Evolutionary conservation across 1,140 invertebrate genomes (phyloP).

Genomic region (Temnothorax nylanderi): DNA sequence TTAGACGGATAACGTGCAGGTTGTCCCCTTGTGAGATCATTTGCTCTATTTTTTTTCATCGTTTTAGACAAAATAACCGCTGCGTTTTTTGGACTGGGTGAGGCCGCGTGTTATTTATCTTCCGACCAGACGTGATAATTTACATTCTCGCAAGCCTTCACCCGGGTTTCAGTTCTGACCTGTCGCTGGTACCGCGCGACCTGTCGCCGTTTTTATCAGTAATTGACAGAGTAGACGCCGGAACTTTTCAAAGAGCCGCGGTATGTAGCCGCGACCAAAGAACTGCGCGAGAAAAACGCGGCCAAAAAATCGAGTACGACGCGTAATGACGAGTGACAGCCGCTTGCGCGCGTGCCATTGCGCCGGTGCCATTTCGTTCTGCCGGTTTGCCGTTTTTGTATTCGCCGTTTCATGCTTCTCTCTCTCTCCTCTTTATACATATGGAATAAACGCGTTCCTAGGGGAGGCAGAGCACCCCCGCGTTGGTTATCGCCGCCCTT

Average conservation of each 20-base stretch:
- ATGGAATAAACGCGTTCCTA: slow-evolving; percentile 39
- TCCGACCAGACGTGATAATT: slow-evolving; percentile 74
- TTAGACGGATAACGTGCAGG: slow-evolving; percentile 12
- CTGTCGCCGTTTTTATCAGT: slow-evolving; percentile 77
- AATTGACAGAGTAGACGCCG: slow-evolving; percentile 75
- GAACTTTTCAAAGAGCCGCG: slow-evolving; percentile 63
- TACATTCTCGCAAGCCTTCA: slow-evolving; percentile 62
- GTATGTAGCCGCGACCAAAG: slow-evolving; percentile 39
- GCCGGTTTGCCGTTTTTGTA: background rate
- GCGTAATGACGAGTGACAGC: slow-evolving; percentile 47
- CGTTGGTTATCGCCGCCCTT: slow-evolving; percentile 30
- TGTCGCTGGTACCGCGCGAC: slow-evolving; percentile 61
- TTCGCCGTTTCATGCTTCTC: background rate
- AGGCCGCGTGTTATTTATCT: slow-evolving; percentile 75
- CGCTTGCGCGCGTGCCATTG: slow-evolving; percentile 2
- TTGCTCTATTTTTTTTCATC: slow-evolving; percentile 27
- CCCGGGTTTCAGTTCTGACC: slow-evolving; percentile 53
- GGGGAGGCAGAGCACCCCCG: background rate
- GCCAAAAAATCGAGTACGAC: slow-evolving; percentile 30
- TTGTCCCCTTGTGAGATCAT: slow-evolving; percentile 23
- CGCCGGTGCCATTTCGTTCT: slow-evolving; percentile 41
- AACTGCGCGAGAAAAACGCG: background rate
- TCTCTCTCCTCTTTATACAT: slow-evolving; percentile 6
- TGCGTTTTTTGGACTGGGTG: slow-evolving; percentile 52
- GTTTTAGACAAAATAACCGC: slow-evolving; percentile 23